Percentiles rank a stretch among this genome's conserved stretches.
Conservation (phyloP, 2,888 invertebrate species). For the Choreutis nemorana region DNA sequence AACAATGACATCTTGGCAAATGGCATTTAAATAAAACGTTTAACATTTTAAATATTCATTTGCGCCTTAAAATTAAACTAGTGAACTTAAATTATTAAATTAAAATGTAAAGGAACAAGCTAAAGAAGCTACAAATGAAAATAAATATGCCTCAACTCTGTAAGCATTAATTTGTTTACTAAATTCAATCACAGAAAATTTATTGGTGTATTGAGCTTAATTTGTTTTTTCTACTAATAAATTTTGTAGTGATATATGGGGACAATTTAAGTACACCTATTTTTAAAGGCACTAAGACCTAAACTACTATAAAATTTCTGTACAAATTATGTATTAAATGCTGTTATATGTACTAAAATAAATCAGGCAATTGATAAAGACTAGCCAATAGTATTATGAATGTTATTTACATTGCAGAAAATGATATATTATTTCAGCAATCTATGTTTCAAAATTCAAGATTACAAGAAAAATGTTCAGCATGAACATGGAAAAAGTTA, state of each 20-base stretch:
- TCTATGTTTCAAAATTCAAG: neutral
- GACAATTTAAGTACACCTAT: slow-evolving; percentile 41
- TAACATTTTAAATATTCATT: no score
- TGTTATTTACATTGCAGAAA: slow-evolving; percentile 20
- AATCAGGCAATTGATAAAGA: slow-evolving; percentile 34
- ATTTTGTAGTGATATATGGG: slow-evolving; percentile 9
- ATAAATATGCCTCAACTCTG: no score
- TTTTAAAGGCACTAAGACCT: slow-evolving; percentile 59
- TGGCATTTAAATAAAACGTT: no score
- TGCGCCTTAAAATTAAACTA: no score
- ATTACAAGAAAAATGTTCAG: no score
- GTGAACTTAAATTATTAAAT: no score
- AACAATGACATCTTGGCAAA: no score
- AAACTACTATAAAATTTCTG: slow-evolving; percentile 54
- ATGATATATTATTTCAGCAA: neutral
- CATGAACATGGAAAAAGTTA: no score
- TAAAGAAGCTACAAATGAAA: no score
- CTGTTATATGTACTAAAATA: slow-evolving; percentile 21
- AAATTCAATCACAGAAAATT: slow-evolving; percentile 9
- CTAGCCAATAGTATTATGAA: slow-evolving; percentile 35
- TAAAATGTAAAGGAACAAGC: no score
- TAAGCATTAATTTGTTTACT: no score
- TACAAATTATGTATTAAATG: slow-evolving; percentile 34
- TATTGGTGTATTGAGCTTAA: slow-evolving; percentile 15
- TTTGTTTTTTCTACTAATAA: slow-evolving; percentile 6